These are phyloP conservation scores for Lordiphosa andalusiaca DNA, from an alignment of 2,888 invertebrate genomes.

Conservation along the genomic window DNA sequence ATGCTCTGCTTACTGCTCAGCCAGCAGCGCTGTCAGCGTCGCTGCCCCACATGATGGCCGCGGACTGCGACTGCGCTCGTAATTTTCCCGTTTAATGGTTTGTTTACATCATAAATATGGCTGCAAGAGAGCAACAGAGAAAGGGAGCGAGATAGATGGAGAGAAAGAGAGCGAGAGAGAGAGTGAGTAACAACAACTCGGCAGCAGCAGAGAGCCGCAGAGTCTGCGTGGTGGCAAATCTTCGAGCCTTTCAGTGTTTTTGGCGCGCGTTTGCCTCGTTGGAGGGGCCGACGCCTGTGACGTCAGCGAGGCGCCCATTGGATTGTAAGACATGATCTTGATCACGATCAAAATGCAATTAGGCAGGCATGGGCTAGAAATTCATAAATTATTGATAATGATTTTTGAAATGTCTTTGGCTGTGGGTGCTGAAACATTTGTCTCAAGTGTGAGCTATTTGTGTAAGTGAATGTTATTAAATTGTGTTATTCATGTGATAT, in stretches of 20 bases:
- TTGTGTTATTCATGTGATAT: too few relatives aligned
- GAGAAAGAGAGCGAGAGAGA: slow-evolving; percentile 12
- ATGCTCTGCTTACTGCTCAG: slow-evolving; percentile 3
- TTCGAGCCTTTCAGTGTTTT: slow-evolving; percentile 31
- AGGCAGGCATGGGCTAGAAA: slow-evolving; percentile 21
- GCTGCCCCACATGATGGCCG: slow-evolving; percentile 58
- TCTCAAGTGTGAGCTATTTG: too few relatives aligned
- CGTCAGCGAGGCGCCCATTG: slow-evolving; percentile 29
- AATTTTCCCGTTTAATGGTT: slow-evolving; percentile 78
- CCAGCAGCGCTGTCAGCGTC: slow-evolving; percentile 32
- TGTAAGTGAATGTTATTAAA: too few relatives aligned
- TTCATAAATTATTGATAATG: neutral
- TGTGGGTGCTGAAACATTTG: too few relatives aligned
- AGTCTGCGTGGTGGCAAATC: slow-evolving; percentile 49
- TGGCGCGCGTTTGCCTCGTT: slow-evolving; percentile 54
- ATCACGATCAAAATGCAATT: slow-evolving; percentile 41
- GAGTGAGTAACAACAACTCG: slow-evolving; percentile 5
- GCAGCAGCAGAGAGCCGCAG: slow-evolving; percentile 10
- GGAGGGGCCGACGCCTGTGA: slow-evolving; percentile 21
- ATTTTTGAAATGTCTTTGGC: too few relatives aligned
- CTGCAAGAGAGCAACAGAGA: slow-evolving; percentile 37
- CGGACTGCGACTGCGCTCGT: slow-evolving; percentile 69
- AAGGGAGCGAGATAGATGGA: slow-evolving; percentile 35
- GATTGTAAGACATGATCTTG: slow-evolving; percentile 32
- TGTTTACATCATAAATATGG: slow-evolving; percentile 79